Evolutionary conservation across 2,888 invertebrate species (phyloP).

Genomic region (Congeria kusceri): DNA sequence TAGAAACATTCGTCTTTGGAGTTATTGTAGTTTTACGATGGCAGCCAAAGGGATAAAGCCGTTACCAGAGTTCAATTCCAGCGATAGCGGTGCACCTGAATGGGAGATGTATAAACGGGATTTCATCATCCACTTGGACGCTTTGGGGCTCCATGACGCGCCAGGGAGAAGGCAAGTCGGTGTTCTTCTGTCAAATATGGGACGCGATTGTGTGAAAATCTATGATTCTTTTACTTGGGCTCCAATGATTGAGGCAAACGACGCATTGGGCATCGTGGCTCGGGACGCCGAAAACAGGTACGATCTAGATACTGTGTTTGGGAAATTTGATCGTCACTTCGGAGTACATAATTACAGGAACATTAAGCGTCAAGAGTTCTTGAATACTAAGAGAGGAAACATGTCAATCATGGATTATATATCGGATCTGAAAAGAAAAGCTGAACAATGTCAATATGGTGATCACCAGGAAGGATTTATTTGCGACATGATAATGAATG

Average conservation of each 20-base stretch:
- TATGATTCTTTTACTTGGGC: conserved; percentile 52
- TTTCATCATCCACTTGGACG: conserved; percentile 52
- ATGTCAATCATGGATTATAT: conserved; percentile 48
- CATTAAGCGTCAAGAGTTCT: conserved; percentile 53
- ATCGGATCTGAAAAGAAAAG: conserved; percentile 43
- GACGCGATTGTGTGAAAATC: conserved; percentile 44
- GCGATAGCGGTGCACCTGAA: conserved; percentile 43
- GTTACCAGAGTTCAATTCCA: too few relatives aligned
- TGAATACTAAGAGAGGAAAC: conserved; percentile 47
- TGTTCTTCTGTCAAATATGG: conserved; percentile 49
- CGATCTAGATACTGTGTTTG: conserved; percentile 43
- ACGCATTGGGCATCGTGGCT: conserved; percentile 15
- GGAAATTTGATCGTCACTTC: conserved; percentile 55
- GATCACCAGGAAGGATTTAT: conserved; percentile 52
- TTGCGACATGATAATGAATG: conserved; percentile 57
- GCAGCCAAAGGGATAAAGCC: too few relatives aligned
- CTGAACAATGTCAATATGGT: conserved; percentile 58
- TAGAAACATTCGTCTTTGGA: too few relatives aligned
- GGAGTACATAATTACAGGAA: conserved; percentile 57
- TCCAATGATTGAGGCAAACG: conserved; percentile 26
- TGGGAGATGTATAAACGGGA: conserved; percentile 52
- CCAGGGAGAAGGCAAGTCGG: conserved; percentile 49
- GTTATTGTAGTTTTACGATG: too few relatives aligned
- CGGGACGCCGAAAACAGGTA: conserved; percentile 32
- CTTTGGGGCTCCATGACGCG: conserved; percentile 39